Base-by-base conservation (phyloP, 2,797 vertebrate species). In the Caiman crocodilus region DNA sequence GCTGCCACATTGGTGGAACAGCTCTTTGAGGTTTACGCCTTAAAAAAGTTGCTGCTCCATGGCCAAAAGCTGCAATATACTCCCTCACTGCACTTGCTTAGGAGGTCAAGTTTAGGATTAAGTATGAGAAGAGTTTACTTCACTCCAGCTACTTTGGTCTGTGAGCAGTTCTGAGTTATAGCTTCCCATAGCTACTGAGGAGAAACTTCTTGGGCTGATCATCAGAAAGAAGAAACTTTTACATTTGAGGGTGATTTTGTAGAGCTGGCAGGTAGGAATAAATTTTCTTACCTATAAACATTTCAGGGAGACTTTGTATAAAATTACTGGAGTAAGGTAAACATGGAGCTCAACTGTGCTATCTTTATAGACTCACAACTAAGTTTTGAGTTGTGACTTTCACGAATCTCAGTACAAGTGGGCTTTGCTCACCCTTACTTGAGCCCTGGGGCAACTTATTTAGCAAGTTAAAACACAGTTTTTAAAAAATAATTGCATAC, bases 251-350 rank as follows among this genome's bases (percentile, higher is more conserved):
- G 86, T 93, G 77, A 82, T 76, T 90, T 88, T 92, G 89, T 71
- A 91, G 0, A 4, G 79, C 77, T 95, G 94, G 94, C 93, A 92
- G 90, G 77, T 79, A 95, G 76, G 42, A 50, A 86, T 81, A 92
- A 93, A 55, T 71, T 25, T 82, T 93, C 86, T 91, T 96, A 94
- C 95, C 95, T 96, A 93, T 96, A 97, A 97, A 95, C 91, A 86
- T 84, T 50, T 50, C 42, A 50, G 87, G 92, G 94, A 94, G 88
- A 90, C 82, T 92, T 95, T 93, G 93, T 88, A 90, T 58, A 71
- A 90, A 6, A 21, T 92, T 3, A 6, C 69, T 87, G 88, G 79
- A 59, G 77, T 8, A 95, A 90, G 42, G 9, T 88, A 97, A 95
- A 95, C 79, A 79, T 88, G 74, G 91, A 82, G 74, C 71, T 26